phyloP scores from a whole-genome alignment of 2,797 vertebrate genomes.

The Micromesistius poutassou region DNA sequence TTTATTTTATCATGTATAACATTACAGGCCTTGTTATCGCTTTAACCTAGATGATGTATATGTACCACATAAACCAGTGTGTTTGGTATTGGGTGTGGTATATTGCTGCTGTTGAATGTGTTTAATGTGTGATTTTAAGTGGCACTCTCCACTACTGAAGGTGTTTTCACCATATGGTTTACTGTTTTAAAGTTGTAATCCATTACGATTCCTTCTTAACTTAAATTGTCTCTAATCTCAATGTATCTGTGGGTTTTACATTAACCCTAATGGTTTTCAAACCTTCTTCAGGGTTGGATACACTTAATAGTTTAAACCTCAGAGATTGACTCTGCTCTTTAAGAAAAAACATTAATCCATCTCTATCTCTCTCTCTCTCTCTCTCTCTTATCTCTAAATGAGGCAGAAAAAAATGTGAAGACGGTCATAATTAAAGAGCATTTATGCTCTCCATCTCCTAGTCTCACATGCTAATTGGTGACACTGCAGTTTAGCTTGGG shows the following conservation, averaged over 20 bases:
- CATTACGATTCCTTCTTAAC: not conserved
- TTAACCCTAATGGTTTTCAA: not conserved
- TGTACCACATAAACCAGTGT: not conserved
- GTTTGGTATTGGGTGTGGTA: not conserved
- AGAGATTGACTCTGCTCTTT: not conserved
- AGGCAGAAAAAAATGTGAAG: slow-evolving; percentile 43
- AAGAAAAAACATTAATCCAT: slow-evolving; percentile 1
- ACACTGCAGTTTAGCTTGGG: slow-evolving; percentile 62
- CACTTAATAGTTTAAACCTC: not conserved
- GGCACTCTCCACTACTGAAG: not conserved
- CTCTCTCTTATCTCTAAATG: slow-evolving; percentile 44
- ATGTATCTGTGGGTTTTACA: not conserved
- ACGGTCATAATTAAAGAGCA: slow-evolving; percentile 59
- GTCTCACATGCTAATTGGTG: slow-evolving; percentile 70
- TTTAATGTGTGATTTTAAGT: not conserved
- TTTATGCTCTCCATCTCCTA: slow-evolving; percentile 52
- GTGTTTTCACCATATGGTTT: not conserved
- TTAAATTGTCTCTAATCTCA: not conserved
- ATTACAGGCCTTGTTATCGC: too few species aligned
- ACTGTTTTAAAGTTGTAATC: not conserved
- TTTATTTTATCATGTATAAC: too few species aligned
- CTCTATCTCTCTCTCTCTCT: not conserved
- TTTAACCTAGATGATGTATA: too few species aligned
- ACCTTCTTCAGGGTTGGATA: not conserved
- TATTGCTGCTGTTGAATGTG: not conserved